Percentiles rank a stretch among this genome's conserved stretches.
phyloP scores from a whole-genome alignment of 1,140 invertebrate genomes.

The Lordiphosa mommai region DNA sequence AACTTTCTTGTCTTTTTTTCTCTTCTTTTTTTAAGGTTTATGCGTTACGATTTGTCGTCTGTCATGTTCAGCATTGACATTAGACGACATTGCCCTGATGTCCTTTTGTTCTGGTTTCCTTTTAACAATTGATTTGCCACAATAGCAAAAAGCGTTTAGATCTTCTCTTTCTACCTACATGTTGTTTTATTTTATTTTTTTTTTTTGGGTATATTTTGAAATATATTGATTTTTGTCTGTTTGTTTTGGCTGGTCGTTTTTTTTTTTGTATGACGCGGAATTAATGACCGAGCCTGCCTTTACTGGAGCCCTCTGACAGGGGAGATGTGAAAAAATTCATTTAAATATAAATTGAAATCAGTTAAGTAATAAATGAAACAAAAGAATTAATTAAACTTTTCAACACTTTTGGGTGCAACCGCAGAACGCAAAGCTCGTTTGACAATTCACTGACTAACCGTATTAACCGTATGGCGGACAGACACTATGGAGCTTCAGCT shows the following conservation, averaged over 20 bases:
- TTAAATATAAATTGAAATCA: constrained; percentile 63
- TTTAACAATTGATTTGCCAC: constrained; percentile 26
- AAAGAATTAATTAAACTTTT: constrained; percentile 18
- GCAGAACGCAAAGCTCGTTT: constrained; percentile 14
- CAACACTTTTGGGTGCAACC: constrained; percentile 14
- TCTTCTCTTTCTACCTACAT: constrained; percentile 12
- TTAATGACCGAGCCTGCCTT: too few relatives aligned
- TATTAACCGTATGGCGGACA: constrained; percentile 12
- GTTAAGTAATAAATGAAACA: constrained; percentile 23
- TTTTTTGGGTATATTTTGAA: constrained; percentile 29
- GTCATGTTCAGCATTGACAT: constrained; percentile 25
- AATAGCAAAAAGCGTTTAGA: constrained; percentile 27
- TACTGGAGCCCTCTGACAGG: too few relatives aligned
- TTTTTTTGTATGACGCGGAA: constrained; percentile 42
- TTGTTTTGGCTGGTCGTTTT: constrained; percentile 57
- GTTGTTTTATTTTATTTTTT: too few relatives aligned
- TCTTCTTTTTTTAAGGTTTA: constrained; percentile 13
- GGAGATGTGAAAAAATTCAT: constrained; percentile 69
- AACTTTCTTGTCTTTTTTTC: neutral
- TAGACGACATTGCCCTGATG: constrained; percentile 5
- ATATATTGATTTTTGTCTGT: constrained; percentile 73
- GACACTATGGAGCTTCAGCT: constrained; percentile 1
- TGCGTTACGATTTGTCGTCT: constrained; percentile 27
- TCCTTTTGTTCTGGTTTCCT: constrained; percentile 9
- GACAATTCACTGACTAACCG: constrained; percentile 46